Evolutionary conservation across 2,113 vertebrate species (phyloP).

Genomic region (Paedocypris sp.): DNA sequence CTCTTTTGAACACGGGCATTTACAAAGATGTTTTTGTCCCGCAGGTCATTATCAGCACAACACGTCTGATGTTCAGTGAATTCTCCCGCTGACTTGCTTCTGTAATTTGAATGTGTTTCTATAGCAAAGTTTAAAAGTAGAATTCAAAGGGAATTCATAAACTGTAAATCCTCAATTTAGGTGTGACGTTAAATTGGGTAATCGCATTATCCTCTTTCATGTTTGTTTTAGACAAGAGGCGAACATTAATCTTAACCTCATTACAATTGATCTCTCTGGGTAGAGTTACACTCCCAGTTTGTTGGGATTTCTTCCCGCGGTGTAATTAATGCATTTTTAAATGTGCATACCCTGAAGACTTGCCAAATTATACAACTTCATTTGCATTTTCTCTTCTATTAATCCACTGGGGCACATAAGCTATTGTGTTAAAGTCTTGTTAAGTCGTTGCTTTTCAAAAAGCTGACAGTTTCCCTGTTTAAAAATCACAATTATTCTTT

Average conservation of each 20-base stretch:
- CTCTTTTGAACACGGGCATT: background rate
- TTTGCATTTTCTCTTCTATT: background rate
- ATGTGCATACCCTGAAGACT: background rate
- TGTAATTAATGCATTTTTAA: background rate
- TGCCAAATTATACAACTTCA: background rate
- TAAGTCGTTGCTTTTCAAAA: no score
- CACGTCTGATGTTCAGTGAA: background rate
- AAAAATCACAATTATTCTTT: no score
- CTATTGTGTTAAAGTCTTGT: no score
- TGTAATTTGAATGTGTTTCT: background rate
- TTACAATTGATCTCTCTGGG: background rate
- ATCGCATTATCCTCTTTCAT: conserved; percentile 9
- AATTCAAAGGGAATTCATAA: background rate
- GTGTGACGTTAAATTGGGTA: background rate
- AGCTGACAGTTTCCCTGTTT: no score
- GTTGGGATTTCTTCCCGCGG: background rate
- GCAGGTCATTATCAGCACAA: background rate
- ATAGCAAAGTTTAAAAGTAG: background rate
- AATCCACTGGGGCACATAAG: background rate
- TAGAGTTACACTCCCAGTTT: conserved; percentile 2
- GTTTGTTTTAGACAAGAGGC: conserved; percentile 8
- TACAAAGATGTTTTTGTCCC: background rate
- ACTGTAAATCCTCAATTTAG: conserved; percentile 4
- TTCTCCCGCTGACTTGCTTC: background rate
- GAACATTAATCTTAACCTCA: conserved; percentile 2